phyloP scores from a whole-genome alignment of 2,113 vertebrate genomes.

The Scartelaos histophorus region DNA sequence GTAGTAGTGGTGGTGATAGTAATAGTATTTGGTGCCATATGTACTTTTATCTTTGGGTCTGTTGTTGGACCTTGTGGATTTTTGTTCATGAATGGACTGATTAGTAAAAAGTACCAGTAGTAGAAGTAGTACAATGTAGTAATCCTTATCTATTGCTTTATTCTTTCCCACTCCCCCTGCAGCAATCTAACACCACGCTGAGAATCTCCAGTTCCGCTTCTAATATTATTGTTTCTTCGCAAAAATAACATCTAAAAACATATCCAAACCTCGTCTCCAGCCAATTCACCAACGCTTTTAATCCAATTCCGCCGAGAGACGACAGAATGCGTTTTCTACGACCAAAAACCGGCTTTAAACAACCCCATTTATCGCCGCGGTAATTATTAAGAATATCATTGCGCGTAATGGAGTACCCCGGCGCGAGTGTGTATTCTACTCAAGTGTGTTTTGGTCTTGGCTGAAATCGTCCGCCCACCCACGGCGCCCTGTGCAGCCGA shows the following conservation, averaged over 20 bases:
- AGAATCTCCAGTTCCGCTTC: too few species aligned
- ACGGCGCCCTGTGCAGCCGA: constrained; percentile 38
- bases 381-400: constrained; percentile 5
- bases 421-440: constrained; percentile 13
- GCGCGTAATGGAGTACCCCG: constrained; percentile 30
- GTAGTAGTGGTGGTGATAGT: background rate
- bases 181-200: too few species aligned
- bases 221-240: too few species aligned
- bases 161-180: too few species aligned
- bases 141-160: too few species aligned
- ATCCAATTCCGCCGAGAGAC: background rate
- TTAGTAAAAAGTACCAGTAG: background rate
- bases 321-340: background rate
- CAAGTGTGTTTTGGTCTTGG: constrained; percentile 22
- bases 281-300: too few species aligned
- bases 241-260: background rate
- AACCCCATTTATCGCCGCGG: background rate
- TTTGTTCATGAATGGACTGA: too few species aligned
- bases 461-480: constrained; percentile 47
- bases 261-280: background rate
- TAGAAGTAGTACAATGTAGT: background rate
- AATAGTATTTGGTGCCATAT: background rate
- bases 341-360: background rate
- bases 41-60: too few species aligned
- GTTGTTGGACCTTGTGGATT: too few species aligned